phyloP scores from a whole-genome alignment of 2,888 invertebrate species.

The Anthoptus insignis region DNA sequence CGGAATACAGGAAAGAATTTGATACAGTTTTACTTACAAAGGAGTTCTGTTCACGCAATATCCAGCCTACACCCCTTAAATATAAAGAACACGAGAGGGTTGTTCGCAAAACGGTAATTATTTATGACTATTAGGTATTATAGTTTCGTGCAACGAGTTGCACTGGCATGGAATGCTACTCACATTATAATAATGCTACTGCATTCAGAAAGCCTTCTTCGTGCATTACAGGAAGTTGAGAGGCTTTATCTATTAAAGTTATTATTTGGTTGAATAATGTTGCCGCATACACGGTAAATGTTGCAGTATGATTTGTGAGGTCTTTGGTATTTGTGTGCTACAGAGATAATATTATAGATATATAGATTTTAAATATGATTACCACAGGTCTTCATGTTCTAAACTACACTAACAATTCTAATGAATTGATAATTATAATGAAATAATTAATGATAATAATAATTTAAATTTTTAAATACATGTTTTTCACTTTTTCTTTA shows the following conservation, averaged over 20 bases:
- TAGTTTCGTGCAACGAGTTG: slow-evolving; percentile 13
- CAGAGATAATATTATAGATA: no score
- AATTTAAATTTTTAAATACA: no score
- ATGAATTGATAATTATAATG: no score
- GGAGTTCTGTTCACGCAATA: slow-evolving; percentile 5
- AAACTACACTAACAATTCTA: no score
- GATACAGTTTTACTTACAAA: neutral
- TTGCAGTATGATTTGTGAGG: no score
- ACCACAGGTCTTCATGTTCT: no score
- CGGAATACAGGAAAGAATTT: slow-evolving; percentile 35
- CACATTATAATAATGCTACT: slow-evolving; percentile 21
- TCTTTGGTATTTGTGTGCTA: no score
- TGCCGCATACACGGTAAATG: neutral
- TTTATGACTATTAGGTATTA: slow-evolving; percentile 22
- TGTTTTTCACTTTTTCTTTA: no score
- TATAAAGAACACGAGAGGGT: slow-evolving; percentile 2
- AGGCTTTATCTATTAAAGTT: slow-evolving; percentile 27
- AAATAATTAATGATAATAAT: no score
- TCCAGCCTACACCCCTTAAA: neutral
- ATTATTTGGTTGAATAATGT: slow-evolving; percentile 25
- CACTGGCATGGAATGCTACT: slow-evolving; percentile 23
- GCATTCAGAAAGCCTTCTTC: slow-evolving; percentile 21
- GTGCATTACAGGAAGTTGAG: slow-evolving; percentile 19
- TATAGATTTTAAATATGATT: no score
- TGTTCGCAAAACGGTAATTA: slow-evolving; percentile 13